These are phyloP conservation scores for Drosophila albomicans DNA, from an alignment of 1,140 invertebrate species.

Conservation along the genomic window DNA sequence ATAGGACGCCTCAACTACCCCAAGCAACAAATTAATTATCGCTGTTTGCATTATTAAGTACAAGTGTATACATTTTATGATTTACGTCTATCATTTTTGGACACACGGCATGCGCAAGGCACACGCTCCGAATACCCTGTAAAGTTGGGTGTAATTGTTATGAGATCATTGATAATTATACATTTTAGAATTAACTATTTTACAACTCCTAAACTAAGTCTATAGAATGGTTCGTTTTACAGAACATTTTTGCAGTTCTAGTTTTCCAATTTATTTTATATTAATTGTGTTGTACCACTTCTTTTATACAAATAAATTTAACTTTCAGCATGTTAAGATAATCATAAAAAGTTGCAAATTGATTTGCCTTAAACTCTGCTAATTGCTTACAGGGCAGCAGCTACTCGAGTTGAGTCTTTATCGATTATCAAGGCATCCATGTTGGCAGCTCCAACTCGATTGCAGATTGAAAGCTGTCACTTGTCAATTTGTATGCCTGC, in stretches of 20 bases:
- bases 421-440: background rate
- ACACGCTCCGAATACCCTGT: background rate
- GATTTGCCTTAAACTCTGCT: no score
- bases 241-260: no score
- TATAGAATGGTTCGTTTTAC: no score
- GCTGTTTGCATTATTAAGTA: slow-evolving; percentile 38
- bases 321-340: no score
- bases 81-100: background rate
- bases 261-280: no score
- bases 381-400: background rate
- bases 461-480: background rate
- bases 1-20: slow-evolving; percentile 31
- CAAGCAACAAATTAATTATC: slow-evolving; percentile 59
- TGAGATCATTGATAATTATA: no score
- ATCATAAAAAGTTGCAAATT: no score
- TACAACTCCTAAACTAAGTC: no score
- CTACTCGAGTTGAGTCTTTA: no score
- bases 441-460: background rate
- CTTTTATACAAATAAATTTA: no score
- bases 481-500: background rate
- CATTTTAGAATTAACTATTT: no score
- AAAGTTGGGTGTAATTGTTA: background rate
- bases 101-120: background rate
- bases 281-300: no score
- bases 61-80: slow-evolving; percentile 17